Evolutionary conservation across 2,888 invertebrate genomes (phyloP).

Genomic region (Brachynemurus nebulosus): DNA sequence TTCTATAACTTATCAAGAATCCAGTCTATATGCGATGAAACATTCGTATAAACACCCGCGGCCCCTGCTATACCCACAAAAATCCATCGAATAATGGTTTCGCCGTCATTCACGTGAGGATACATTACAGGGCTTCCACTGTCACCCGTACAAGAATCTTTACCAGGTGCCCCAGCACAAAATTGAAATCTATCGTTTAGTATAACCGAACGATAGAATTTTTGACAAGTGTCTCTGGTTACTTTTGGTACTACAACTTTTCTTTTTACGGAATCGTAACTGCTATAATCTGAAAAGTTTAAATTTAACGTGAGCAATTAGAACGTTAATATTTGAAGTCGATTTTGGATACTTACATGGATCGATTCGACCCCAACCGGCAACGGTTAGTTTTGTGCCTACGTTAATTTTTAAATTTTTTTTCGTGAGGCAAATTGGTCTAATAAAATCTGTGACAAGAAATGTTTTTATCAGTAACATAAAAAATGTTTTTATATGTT

Average conservation of each 20-base stretch:
- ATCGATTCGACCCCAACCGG: conserved; percentile 30
- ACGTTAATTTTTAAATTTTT: conserved; percentile 15
- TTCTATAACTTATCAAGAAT: background rate
- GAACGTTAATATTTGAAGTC: too few species aligned
- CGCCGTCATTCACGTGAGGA: background rate
- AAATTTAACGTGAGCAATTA: too few species aligned
- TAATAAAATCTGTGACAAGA: conserved; percentile 14
- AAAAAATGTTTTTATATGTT: too few species aligned
- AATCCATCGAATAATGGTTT: background rate
- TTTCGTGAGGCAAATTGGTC: conserved; percentile 27
- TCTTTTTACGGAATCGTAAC: too few species aligned
- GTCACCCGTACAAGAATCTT: background rate
- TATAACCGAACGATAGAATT: too few species aligned
- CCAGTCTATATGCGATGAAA: background rate
- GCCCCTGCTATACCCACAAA: background rate
- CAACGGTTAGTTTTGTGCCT: too few species aligned
- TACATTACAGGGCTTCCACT: background rate
- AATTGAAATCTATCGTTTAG: background rate
- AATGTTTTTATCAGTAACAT: too few species aligned
- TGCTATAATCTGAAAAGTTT: too few species aligned
- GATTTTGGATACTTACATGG: background rate
- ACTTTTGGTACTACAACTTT: too few species aligned
- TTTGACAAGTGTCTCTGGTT: too few species aligned
- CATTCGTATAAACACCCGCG: background rate
- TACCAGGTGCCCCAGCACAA: background rate